phyloP scores from a whole-genome alignment of 2,113 vertebrate genomes.

The Baryphthengus martii region DNA sequence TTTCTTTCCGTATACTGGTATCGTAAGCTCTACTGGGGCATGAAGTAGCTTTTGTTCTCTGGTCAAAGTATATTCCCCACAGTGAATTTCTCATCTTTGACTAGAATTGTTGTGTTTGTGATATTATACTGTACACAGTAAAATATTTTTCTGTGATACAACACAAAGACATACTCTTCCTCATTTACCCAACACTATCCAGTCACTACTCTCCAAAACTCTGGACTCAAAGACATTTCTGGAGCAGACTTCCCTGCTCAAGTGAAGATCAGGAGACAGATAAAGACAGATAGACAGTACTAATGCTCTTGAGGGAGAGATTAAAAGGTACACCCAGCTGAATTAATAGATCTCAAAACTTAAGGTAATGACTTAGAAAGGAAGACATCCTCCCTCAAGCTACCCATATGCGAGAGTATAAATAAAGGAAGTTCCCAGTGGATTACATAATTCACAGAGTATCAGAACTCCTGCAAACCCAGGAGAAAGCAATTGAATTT shows the following conservation, averaged over 20 bases:
- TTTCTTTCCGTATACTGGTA: not conserved
- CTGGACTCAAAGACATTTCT: not conserved
- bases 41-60: not conserved
- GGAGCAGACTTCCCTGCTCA: not conserved
- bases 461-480: not conserved
- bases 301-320: not conserved
- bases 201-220: not conserved
- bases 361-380: not conserved
- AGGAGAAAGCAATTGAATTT: slow-evolving; percentile 3
- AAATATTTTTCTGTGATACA: not conserved
- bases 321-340: not conserved
- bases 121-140: not conserved
- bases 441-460: not conserved
- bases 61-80: not conserved
- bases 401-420: not conserved
- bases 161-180: not conserved
- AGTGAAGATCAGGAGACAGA: not conserved
- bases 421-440: not conserved
- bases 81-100: not conserved
- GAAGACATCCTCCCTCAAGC: not conserved
- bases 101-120: not conserved
- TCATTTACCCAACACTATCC: not conserved
- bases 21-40: not conserved
- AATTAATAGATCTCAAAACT: not conserved
- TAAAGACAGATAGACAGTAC: not conserved